Conservation (phyloP, 2,888 invertebrate species). For the Scaeva pyrastri region DNA sequence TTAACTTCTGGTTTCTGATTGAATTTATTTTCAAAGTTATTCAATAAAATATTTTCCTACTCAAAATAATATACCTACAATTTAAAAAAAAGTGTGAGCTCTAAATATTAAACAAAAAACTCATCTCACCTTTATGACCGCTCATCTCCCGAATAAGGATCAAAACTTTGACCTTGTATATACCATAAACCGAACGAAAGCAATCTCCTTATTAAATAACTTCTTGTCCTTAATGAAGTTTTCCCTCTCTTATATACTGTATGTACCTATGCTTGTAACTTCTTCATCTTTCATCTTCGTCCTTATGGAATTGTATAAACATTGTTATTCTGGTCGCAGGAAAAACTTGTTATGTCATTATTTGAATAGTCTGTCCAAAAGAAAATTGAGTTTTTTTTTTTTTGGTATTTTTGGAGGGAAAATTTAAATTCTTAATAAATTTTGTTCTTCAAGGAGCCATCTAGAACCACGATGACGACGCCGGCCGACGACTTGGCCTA, state of each 20-base stretch:
- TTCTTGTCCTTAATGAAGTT: slow-evolving; percentile 38
- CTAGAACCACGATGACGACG: no score
- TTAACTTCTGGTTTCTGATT: no score
- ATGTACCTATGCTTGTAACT: no score
- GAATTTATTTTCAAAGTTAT: no score
- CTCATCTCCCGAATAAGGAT: not conserved
- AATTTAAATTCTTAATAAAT: slow-evolving; percentile 70
- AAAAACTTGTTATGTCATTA: slow-evolving; percentile 62
- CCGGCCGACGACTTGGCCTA: slow-evolving; percentile 27
- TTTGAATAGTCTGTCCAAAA: slow-evolving; percentile 50
- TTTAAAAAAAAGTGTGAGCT: not conserved
- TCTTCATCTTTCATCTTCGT: slow-evolving; percentile 9
- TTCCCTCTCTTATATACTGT: no score
- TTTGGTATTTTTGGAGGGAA: no score
- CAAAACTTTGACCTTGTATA: slow-evolving; percentile 22
- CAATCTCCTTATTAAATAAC: slow-evolving; percentile 45
- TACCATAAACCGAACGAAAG: not conserved
- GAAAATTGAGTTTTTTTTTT: slow-evolving; percentile 46
- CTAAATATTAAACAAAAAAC: not conserved
- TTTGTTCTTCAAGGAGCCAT: slow-evolving; percentile 32
- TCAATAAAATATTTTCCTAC: not conserved
- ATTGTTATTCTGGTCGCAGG: slow-evolving; percentile 66
- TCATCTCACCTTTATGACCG: not conserved
- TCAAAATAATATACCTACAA: not conserved
- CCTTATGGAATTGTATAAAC: slow-evolving; percentile 36